Evolutionary conservation across 2,797 vertebrate species (phyloP).

Genomic region (Rhinophrynus dorsalis): DNA sequence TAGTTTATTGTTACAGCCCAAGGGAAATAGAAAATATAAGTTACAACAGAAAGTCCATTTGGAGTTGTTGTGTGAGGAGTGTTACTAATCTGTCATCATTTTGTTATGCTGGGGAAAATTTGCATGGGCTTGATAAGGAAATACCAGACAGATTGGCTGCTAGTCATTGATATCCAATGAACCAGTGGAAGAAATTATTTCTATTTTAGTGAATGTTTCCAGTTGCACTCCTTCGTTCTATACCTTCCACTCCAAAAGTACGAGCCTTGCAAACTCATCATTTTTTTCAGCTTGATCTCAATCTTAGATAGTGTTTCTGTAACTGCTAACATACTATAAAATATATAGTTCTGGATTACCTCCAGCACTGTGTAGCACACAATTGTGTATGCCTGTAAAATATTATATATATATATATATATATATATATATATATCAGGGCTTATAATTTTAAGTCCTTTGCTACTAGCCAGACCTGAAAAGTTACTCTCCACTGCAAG

Average conservation of each 20-base stretch:
- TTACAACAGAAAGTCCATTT: background rate
- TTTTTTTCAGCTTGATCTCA: no score
- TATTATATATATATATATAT: no score
- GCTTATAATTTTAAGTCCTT: no score
- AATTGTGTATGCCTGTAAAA: no score
- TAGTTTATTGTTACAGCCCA: background rate
- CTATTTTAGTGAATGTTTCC: background rate
- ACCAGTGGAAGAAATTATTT: slow-evolving; percentile 2
- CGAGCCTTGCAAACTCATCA: slow-evolving; percentile 9
- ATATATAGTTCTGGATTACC: no score
- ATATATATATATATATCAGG: no score
- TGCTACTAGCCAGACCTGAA: no score
- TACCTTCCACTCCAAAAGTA: slow-evolving; percentile 1
- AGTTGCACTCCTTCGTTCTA: background rate
- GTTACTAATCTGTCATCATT: background rate
- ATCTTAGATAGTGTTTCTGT: slow-evolving; percentile 10
- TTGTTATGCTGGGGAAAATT: no score
- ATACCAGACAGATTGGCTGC: no score
- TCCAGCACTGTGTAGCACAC: no score
- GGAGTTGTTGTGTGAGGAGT: background rate
- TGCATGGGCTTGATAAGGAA: no score
- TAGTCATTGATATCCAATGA: background rate
- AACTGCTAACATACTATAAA: background rate
- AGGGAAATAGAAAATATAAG: background rate
- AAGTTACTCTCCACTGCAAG: no score